A percentile compares a stretch with the other conserved stretches of the same genome.
These are phyloP conservation scores for Drosophila tani DNA, from an alignment of 1,140 invertebrate genomes.

Conservation along the genomic window DNA sequence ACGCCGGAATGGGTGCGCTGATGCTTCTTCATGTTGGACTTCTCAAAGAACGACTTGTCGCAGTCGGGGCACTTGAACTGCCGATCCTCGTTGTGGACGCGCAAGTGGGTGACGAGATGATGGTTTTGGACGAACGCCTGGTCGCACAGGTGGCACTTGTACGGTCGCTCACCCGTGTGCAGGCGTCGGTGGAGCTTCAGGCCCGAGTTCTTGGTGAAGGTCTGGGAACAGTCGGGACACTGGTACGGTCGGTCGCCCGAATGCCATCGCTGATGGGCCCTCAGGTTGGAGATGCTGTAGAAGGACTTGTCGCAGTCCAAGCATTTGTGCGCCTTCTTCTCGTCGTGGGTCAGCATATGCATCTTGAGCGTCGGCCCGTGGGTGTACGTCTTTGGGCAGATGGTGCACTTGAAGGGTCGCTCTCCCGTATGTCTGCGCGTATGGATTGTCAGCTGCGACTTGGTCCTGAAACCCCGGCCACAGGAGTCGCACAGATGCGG, in stretches of 20 bases:
- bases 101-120: conserved; percentile 33
- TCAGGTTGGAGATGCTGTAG: conserved; percentile 13
- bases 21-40: conserved; percentile 52
- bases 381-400: conserved; percentile 38
- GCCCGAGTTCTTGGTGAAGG: conserved; percentile 37
- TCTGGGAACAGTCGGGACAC: conserved; percentile 29
- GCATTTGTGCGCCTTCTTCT: conserved; percentile 34
- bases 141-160: conserved; percentile 33
- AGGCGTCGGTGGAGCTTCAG: conserved; percentile 39
- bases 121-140: conserved; percentile 41
- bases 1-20: conserved; percentile 32
- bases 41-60: conserved; percentile 55
- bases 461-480: conserved; percentile 32
- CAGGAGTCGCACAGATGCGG: conserved; percentile 45
- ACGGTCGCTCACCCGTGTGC: conserved; percentile 41
- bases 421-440: conserved; percentile 44
- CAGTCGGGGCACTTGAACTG: conserved; percentile 44
- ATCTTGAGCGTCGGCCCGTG: conserved; percentile 21
- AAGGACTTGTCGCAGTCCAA: conserved; percentile 35
- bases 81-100: conserved; percentile 44
- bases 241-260: conserved; percentile 32
- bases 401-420: conserved; percentile 32
- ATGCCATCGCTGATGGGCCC: conserved; percentile 30
- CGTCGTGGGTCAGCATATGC: conserved; percentile 35
- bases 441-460: conserved; percentile 22